phyloP scores from a whole-genome alignment of 2,888 invertebrate species.

The Drosophila lacicola region DNA sequence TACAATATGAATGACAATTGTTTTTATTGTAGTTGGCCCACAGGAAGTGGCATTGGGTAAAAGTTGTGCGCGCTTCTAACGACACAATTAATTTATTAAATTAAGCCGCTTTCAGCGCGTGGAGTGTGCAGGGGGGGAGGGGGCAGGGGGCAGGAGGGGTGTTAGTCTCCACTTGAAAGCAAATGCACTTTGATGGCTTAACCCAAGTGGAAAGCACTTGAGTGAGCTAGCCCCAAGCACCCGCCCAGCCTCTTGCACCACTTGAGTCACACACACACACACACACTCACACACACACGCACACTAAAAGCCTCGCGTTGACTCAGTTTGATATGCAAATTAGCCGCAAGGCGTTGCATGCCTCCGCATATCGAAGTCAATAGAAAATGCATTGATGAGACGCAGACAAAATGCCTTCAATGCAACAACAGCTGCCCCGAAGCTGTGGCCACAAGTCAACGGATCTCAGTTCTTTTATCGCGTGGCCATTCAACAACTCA shows the following conservation, averaged over 20 bases:
- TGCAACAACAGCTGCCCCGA: conserved; percentile 42
- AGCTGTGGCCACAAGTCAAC: conserved; percentile 17
- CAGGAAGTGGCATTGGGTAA: conserved; percentile 64
- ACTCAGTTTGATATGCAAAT: conserved; percentile 75
- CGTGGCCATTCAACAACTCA: conserved; percentile 52
- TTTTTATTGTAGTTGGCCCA: conserved; percentile 16
- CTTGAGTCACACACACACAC: conserved; percentile 13
- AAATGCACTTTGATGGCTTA: conserved; percentile 69
- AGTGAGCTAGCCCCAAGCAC: conserved; percentile 1
- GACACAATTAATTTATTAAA: conserved; percentile 72
- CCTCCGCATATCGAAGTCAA: conserved; percentile 29
- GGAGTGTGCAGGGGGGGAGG: neutral
- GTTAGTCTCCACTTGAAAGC: conserved; percentile 28
- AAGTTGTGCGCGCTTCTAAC: conserved; percentile 53
- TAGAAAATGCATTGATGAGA: conserved; percentile 31
- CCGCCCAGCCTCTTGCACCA: conserved; percentile 7
- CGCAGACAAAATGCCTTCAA: conserved; percentile 15
- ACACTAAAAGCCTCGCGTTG: conserved; percentile 35
- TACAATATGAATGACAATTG: conserved; percentile 69
- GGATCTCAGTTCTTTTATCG: conserved; percentile 36
- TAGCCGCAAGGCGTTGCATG: conserved; percentile 62
- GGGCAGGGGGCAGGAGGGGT: neutral
- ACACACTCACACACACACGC: neutral
- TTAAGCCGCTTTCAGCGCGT: conserved; percentile 39
- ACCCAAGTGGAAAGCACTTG: conserved; percentile 59